Base-by-base conservation (phyloP, 2,888 invertebrate species). In the Pocota personata region DNA sequence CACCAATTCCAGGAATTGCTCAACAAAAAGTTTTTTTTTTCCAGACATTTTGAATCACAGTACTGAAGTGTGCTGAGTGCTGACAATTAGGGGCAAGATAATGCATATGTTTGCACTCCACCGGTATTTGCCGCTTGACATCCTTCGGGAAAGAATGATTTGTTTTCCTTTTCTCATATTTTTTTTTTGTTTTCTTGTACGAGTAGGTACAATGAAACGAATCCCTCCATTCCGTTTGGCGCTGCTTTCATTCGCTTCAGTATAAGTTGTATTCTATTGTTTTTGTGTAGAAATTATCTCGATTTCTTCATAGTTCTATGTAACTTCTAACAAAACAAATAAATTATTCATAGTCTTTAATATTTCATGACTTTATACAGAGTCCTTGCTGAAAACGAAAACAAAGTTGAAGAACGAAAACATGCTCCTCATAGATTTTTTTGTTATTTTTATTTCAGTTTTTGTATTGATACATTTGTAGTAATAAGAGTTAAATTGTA, bases 251-350 rank as follows among this genome's bases (percentile, higher is more conserved):
- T 57, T 43, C 19, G 30, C 19, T 32, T n/a, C 19, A 4, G 6
- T 4, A 21, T 32, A 32, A 30, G 24, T 30, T 12, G 21, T 24
- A 21, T 66, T 35, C 30, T 32, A 71, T 71, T 16, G 48, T 35
- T 30, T 37, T 66, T 35, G 46, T 75, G 35, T 40, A 37, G 16
- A 30, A 55, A 67, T 35, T 50, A 50, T 27, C 40, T 48, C 16
- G 46, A 57, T 64, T 66, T 52, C 27, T 66, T 46, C 40, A 35
- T 40, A 52, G 62, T 52, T 52, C 62, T 14, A 40, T 40, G 40
- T 12, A 57, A 57, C 55, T 66, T 75, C 12, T 43, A n/a, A 6
- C 40, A 55, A 66, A 75, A 57, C 55, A 66, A 16, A 52, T 75
- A 14, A 55, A 57, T 75, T 14, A 64, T 75, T 64, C 35, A 75